Base-by-base conservation (phyloP, 2,113 vertebrate genomes). In the Seriola aureovittata region DNA sequence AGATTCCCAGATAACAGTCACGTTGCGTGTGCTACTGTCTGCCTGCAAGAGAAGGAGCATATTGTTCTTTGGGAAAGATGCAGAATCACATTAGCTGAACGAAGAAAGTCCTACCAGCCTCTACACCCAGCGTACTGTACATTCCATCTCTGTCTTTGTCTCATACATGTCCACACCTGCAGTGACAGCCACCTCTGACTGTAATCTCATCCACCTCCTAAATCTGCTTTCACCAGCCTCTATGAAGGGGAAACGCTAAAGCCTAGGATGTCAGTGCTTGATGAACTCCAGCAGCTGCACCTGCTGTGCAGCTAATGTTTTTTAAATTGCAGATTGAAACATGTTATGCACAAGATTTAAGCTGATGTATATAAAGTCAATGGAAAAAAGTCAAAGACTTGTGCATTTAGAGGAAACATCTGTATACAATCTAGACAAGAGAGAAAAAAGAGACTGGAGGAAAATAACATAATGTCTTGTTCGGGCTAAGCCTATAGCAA, bases 161-260 rank as follows among this genome's bases (percentile, higher is more conserved):
- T 75, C 13, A 0, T 12, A 13, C 23, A 66, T 57, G 65, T 63
- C 10, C 17, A 81, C 46, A 81, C 60, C 70, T 73, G 46, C 64
- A 75, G 70, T 32, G 23, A 74, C 78, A 78, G 63, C 52, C 55
- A 25, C 58, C 54, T 71, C 70, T 66, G 58, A 60, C 63, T 71
- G 32, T 85, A 77, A 87, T 88, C 50, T 69, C 60, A 69, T 78
- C 77, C 79, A n/a, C 54, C 48, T 69, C 36, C 63, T 73, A 69
- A 91, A 87, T 71, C 65, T 58, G 40, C 65, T 75, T 54, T 62
- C 46, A 71, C 19, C 42, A 36, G 13, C 21, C 55, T 74, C 55
- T 42, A 29, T 25, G 8, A 75, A 17, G 40, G 29, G 65, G 38
- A 65, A 32, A 32, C 46, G 5, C 44, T 42, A 50, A 81, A 84